phyloP scores from a whole-genome alignment of 2,113 vertebrate genomes.

The Rhinolophus ferrumequinum region DNA sequence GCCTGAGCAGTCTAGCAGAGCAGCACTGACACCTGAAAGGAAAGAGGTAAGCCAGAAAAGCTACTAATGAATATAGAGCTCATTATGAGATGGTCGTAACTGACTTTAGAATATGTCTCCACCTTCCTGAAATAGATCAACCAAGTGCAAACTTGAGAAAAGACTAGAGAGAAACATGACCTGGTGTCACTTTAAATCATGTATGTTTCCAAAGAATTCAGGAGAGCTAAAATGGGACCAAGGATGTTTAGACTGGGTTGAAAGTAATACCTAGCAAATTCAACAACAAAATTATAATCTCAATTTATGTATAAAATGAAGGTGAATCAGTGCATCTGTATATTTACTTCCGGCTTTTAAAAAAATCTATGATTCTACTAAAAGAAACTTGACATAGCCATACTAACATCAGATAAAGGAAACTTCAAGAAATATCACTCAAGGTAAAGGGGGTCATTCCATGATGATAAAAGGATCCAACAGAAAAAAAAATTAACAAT shows the following conservation, averaged over 20 bases:
- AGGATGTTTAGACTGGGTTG: neutral
- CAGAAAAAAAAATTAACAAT: neutral
- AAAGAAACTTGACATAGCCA: neutral
- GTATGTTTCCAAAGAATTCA: neutral
- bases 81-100: neutral
- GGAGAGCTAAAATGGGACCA: neutral
- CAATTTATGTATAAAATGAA: neutral
- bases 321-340: neutral
- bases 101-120: neutral
- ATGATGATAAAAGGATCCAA: neutral
- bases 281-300: neutral
- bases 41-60: neutral
- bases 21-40: neutral
- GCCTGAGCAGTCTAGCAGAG: neutral
- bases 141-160: constrained; percentile 25
- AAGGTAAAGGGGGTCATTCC: neutral
- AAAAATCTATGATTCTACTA: neutral
- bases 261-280: neutral
- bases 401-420: neutral
- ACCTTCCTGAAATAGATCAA: neutral
- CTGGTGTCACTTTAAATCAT: neutral
- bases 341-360: neutral
- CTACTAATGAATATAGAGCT: neutral
- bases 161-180: neutral
- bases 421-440: neutral